Base-by-base conservation (phyloP, 1,140 invertebrate species). In the Archivesica marissinica region DNA sequence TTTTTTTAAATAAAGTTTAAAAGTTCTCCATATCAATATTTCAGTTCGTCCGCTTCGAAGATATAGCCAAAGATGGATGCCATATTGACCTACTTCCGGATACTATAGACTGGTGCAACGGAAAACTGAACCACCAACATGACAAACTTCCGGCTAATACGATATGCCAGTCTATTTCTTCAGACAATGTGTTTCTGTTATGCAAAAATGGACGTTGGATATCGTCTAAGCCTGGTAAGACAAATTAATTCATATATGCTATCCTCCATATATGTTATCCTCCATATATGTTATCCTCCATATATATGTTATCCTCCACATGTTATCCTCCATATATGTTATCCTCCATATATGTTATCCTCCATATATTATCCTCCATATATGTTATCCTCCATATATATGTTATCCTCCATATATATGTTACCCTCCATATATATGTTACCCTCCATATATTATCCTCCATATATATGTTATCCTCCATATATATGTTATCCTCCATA, bases 61-160 rank as follows among this genome's bases (percentile, higher is more conserved):
- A 38, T 33, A 39, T 41, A 17, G 30, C 25, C 47, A 33, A 59
- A 35, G 74, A 59, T 39, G 54, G 74, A 35, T 76, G 74, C 38
- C 13, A 30, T 28, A 28, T 39, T 23, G 50, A 76, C 33, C 33
- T 59, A n/a, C 59, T 79, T 44, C 77, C 77, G 33, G 77, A 79
- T 20, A 50, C 15, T 47, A 66, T 79, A 66, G 77, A 79, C 59
- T 79, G 77, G 77, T 79, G 77, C 38, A 47, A 79, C 56, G 44
- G 59, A 13, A 39, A 59, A 30, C 44, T 79, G 9, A 66, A 61
- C 23, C 6, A 56, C 4, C 25, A 41, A 13, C 13, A 2, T 33
- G 39, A 44, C 23, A 59, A 25, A 35, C 35, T 79, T 2, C 77
- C 77, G 0, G 59, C 47, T 44, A 59, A 68, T 47, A 30, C 56